These are phyloP conservation scores for Orycteropus afer DNA, from an alignment of 2,113 vertebrate species.

Conservation along the genomic window DNA sequence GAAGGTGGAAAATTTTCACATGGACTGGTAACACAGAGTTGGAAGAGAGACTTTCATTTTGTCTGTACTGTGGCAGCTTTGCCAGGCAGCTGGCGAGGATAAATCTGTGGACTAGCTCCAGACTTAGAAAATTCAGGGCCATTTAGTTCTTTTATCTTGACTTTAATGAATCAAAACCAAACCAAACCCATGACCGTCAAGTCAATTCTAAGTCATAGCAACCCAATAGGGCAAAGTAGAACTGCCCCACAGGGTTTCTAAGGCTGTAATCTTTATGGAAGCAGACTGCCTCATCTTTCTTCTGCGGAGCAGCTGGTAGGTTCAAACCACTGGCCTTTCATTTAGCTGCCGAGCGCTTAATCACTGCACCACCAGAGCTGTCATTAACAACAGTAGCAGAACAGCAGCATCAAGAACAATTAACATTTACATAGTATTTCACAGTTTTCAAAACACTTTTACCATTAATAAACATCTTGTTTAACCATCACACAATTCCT, in stretches of 20 bases:
- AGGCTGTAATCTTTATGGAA: not conserved
- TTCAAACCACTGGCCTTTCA: not conserved
- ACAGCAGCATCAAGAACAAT: not conserved
- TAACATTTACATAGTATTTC: not conserved
- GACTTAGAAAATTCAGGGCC: conserved; percentile 56
- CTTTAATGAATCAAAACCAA: not conserved
- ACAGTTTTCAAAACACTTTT: conserved; percentile 20
- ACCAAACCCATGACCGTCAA: not conserved
- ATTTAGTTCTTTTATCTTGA: conserved; percentile 44
- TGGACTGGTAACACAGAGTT: not conserved
- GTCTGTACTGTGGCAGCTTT: conserved; percentile 25
- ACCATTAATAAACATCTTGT: not conserved
- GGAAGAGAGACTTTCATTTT: conserved; percentile 62
- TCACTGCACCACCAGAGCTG: not conserved
- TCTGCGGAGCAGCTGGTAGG: not conserved
- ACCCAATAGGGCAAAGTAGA: not conserved
- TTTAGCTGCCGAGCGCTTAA: not conserved
- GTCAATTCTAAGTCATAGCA: not conserved
- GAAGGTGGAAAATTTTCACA: conserved; percentile 14
- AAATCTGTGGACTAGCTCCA: conserved; percentile 45
- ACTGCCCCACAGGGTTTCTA: not conserved
- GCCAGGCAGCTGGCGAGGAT: conserved; percentile 36
- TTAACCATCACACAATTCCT: conserved; percentile 19
- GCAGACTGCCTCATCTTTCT: not conserved
- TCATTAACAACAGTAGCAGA: conserved; percentile 20